These are phyloP conservation scores for Lacerta agilis DNA, from an alignment of 2,797 vertebrate genomes.

Conservation along the genomic window DNA sequence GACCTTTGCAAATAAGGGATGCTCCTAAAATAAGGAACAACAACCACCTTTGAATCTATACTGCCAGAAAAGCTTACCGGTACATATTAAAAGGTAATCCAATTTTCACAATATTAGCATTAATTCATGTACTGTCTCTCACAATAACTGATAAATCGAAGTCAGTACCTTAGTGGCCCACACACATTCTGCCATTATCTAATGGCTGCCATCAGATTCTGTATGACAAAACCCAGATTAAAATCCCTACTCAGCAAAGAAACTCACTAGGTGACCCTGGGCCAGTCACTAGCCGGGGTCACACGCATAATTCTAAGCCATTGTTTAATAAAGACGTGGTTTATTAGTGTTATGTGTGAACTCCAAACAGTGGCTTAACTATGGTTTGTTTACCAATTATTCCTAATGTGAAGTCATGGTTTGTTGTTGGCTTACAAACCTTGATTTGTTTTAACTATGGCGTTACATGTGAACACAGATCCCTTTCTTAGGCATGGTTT, in stretches of 20 bases:
- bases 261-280: too few species aligned
- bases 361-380: too few species aligned
- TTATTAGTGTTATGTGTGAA: too few species aligned
- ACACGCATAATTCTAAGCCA: too few species aligned
- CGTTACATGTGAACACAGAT: too few species aligned
- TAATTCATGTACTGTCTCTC: background rate
- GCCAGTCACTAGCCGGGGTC: too few species aligned
- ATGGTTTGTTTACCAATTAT: too few species aligned
- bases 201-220: background rate
- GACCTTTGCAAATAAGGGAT: background rate
- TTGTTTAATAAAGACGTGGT: too few species aligned
- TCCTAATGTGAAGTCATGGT: too few species aligned
- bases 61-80: background rate
- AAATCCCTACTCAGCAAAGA: background rate
- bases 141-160: background rate
- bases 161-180: background rate
- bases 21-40: background rate
- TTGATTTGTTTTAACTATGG: too few species aligned
- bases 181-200: background rate
- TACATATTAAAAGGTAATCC: constrained; percentile 7
- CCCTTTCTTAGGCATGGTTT: too few species aligned
- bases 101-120: background rate
- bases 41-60: background rate
- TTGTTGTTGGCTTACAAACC: too few species aligned
- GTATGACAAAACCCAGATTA: background rate